A percentile compares a stretch with the other conserved stretches of the same genome.
Evolutionary conservation across 2,888 invertebrate genomes (phyloP).

Genomic region (Hermaeophaga mercurialis): DNA sequence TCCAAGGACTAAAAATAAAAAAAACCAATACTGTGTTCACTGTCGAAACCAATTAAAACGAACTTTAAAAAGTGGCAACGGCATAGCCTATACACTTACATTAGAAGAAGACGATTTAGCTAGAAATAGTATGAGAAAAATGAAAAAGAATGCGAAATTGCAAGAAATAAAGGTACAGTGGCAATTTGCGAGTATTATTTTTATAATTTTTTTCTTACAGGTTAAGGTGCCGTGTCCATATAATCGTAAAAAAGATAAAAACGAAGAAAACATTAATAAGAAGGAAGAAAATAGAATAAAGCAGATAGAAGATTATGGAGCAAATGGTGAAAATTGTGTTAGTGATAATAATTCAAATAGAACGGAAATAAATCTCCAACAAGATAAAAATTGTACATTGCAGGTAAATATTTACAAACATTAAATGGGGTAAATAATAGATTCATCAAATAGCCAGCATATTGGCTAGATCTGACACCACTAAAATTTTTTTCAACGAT

Average conservation of each 20-base stretch:
- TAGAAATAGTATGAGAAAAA: constrained; percentile 26
- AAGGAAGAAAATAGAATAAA: constrained; percentile 18
- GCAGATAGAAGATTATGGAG: constrained; percentile 14
- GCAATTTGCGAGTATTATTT: background rate
- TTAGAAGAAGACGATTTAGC: constrained; percentile 45
- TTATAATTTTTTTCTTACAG: background rate
- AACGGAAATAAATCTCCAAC: background rate
- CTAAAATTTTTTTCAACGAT: constrained; percentile 20
- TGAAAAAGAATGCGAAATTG: constrained; percentile 32
- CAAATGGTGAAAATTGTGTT: background rate
- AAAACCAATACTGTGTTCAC: constrained; percentile 36
- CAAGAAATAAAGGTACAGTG: constrained; percentile 44
- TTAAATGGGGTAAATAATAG: no score
- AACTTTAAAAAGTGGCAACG: constrained; percentile 48
- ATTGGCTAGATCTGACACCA: no score
- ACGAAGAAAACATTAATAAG: constrained; percentile 33
- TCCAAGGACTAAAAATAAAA: constrained; percentile 22
- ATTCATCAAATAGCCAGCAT: no score
- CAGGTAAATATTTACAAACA: no score
- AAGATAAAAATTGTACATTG: constrained; percentile 29
- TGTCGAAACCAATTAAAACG: constrained; percentile 45
- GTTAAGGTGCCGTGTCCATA: constrained; percentile 41
- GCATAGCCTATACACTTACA: constrained; percentile 58
- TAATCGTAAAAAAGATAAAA: constrained; percentile 38
- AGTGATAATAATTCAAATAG: constrained; percentile 6